Conservation (phyloP, 2,888 invertebrate genomes). For the Campoplex nolae region DNA sequence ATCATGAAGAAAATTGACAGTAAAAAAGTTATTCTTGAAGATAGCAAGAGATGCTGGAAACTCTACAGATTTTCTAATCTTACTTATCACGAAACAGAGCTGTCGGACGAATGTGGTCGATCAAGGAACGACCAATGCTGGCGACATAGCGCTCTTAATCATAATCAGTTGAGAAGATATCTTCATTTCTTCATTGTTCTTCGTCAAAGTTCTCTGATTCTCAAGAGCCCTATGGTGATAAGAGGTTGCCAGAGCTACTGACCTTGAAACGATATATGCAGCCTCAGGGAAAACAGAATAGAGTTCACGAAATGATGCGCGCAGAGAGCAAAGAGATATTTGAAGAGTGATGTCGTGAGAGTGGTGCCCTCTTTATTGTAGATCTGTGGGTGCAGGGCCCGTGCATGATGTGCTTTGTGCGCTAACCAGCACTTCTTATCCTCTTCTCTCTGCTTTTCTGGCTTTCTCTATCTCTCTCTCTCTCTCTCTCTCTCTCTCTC, state of each 20-base stretch:
- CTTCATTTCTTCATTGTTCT: neutral
- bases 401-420: slow-evolving; percentile 36
- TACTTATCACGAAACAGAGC: slow-evolving; percentile 17
- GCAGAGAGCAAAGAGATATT: slow-evolving; percentile 29
- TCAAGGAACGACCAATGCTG: neutral
- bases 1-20: neutral
- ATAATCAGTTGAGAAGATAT: slow-evolving; percentile 7
- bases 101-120: neutral
- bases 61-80: neutral
- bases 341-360: slow-evolving; percentile 29
- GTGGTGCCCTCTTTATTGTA: slow-evolving; percentile 31
- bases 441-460: neutral
- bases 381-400: slow-evolving; percentile 11
- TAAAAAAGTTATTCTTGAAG: neutral
- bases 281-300: slow-evolving; percentile 12
- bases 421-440: slow-evolving; percentile 31
- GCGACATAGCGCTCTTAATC: neutral
- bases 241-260: slow-evolving; percentile 11
- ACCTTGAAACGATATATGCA: slow-evolving; percentile 41
- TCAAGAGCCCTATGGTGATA: slow-evolving; percentile 7
- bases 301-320: slow-evolving; percentile 18
- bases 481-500: slow-evolving; percentile 30
- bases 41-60: neutral
- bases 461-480: neutral
- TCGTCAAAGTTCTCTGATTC: slow-evolving; percentile 27